These are phyloP conservation scores for Dorcus parallelipipedus DNA, from an alignment of 2,888 invertebrate species.

Conservation along the genomic window DNA sequence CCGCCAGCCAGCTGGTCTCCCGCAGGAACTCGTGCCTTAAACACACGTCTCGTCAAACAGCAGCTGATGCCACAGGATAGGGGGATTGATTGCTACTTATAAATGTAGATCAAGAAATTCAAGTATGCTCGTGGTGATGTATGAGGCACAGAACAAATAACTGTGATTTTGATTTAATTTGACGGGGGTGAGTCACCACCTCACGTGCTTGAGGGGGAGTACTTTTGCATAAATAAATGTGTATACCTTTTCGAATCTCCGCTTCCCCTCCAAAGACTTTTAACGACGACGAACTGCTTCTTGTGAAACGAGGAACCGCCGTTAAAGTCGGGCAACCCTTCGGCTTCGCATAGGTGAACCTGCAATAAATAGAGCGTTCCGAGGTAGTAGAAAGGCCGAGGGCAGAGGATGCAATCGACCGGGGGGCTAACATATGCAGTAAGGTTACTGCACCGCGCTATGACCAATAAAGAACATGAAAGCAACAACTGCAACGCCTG, in stretches of 20 bases:
- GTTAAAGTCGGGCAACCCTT: slow-evolving; percentile 67
- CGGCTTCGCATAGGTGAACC: slow-evolving; percentile 76
- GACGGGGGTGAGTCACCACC: slow-evolving; percentile 12
- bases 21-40: slow-evolving; percentile 81
- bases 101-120: slow-evolving; percentile 20
- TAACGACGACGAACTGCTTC: slow-evolving; percentile 71
- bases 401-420: slow-evolving; percentile 17
- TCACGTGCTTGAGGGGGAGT: too few relatives aligned
- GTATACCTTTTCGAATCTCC: slow-evolving; percentile 53
- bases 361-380: slow-evolving; percentile 40
- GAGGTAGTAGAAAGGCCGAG: not conserved
- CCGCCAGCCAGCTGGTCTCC: slow-evolving; percentile 82
- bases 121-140: slow-evolving; percentile 1
- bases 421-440: slow-evolving; percentile 15
- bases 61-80: slow-evolving; percentile 17
- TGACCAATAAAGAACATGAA: slow-evolving; percentile 29
- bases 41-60: slow-evolving; percentile 23
- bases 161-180: slow-evolving; percentile 17
- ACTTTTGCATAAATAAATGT: not conserved
- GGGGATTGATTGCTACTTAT: slow-evolving; percentile 15
- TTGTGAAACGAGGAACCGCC: slow-evolving; percentile 63
- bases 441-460: slow-evolving; percentile 22
- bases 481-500: slow-evolving; percentile 31
- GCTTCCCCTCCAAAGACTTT: slow-evolving; percentile 70
- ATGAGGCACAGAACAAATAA: not conserved